phyloP scores from a whole-genome alignment of 2,888 invertebrate species.

The Agonopterix alstromeriana region DNA sequence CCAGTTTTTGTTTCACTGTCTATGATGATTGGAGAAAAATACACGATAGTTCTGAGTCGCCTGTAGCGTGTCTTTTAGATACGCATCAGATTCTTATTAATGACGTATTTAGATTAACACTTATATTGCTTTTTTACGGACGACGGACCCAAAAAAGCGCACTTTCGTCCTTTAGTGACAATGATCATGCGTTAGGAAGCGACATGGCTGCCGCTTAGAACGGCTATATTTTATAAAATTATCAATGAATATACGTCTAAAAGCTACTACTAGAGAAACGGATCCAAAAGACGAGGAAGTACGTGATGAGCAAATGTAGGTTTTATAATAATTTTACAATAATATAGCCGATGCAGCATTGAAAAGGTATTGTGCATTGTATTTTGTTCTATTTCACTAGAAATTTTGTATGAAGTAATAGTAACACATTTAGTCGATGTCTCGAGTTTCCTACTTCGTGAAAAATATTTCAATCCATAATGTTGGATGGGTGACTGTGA shows the following conservation, averaged over 20 bases:
- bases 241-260: conserved; percentile 39
- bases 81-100: too few species aligned
- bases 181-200: conserved; percentile 43
- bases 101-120: too few species aligned
- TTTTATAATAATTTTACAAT: conserved; percentile 53
- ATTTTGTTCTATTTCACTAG: conserved; percentile 33
- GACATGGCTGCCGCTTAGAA: conserved; percentile 25
- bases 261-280: conserved; percentile 61
- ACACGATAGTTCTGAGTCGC: neutral
- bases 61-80: too few species aligned
- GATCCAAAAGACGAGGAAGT: conserved; percentile 68
- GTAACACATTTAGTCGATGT: conserved; percentile 75
- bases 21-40: conserved; percentile 41
- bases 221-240: conserved; percentile 58
- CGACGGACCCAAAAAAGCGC: too few species aligned
- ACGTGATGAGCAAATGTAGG: conserved; percentile 64
- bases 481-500: neutral
- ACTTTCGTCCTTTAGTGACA: conserved; percentile 35
- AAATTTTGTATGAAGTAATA: conserved; percentile 56
- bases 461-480: conserved; percentile 44
- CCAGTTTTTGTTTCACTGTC: conserved; percentile 57
- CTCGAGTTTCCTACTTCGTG: conserved; percentile 51
- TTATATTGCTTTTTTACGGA: too few species aligned
- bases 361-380: conserved; percentile 43
- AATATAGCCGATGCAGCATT: conserved; percentile 47